Evolutionary conservation across 2,888 invertebrate species (phyloP), one percentile per base, ranked within the genome.

Genomic region (Hermaeophaga mercurialis): DNA sequence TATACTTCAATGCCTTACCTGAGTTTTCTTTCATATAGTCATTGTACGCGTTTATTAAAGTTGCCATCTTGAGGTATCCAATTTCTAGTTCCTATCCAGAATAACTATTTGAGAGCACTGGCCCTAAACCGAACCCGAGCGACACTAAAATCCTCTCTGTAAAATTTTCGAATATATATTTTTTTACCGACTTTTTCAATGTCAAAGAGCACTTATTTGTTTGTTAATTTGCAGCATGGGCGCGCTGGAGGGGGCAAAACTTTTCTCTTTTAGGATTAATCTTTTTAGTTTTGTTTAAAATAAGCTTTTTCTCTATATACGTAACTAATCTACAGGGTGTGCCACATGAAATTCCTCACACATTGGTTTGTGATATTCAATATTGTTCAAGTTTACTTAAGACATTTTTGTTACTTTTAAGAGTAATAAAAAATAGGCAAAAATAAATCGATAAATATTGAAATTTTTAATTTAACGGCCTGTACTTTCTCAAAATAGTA

Each of bases 151-250:
- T 43, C 14, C 24, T 8, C 24, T 9, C 43, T 22, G 5, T n/a
- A n/a, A 14, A 43, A 24, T 26, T 43, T 12, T n/a, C 12, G 24
- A 43, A 24, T 43, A 43, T n/a, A 43, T 43, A 43, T 43, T 15
- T 24, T 43, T 41, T 41, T 22, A 8, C n/a, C 22, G n/a, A 12
- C 11, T 38, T 14, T 22, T 19, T 28, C 7, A 7, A 15, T 47
- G 54, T 54, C 54, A 54, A 54, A 54, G 54, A 41, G 54, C 54
- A 54, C 1, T 34, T 26, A 41, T 47, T 54, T 43, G 54, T 54
- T 46, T 54, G 54, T 39, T 41, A 54, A 47, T 24, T 15, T 31
- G 2, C 17, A 24, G 9, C n/a, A n/a, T 11, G 4, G 4, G n/a
- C 11, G 12, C 11, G 9, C 31, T 3, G 9, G 2, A 31, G 11